Evolutionary conservation across 2,797 vertebrate species (phyloP).

Genomic region (Leuciscus waleckii): DNA sequence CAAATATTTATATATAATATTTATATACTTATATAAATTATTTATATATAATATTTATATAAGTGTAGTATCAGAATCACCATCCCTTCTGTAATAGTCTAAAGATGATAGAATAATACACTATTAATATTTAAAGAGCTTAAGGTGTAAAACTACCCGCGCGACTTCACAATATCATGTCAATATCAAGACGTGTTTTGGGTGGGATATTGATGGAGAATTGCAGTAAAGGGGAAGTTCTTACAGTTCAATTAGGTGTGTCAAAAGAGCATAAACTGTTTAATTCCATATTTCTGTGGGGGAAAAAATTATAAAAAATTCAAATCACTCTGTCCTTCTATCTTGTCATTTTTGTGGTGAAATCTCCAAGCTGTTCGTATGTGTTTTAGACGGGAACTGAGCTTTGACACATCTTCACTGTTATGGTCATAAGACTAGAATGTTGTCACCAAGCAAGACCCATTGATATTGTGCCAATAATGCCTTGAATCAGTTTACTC

Average conservation of each 20-base stretch:
- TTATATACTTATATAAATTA: background rate
- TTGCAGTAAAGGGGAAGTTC: background rate
- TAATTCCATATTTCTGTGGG: background rate
- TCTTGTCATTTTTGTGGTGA: background rate
- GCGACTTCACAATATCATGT: slow-evolving; percentile 8
- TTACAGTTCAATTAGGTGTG: background rate
- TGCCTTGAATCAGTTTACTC: slow-evolving; percentile 58
- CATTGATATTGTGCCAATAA: slow-evolving; percentile 58
- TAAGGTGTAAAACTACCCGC: slow-evolving; percentile 27
- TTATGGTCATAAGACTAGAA: slow-evolving; percentile 34
- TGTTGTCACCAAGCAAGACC: slow-evolving; percentile 66
- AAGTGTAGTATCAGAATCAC: background rate
- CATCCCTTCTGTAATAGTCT: background rate
- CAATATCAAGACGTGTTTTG: background rate
- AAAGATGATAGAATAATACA: slow-evolving; percentile 60
- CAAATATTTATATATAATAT: background rate
- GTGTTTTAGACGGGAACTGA: background rate
- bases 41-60: background rate
- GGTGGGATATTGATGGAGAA: background rate
- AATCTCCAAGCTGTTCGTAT: background rate
- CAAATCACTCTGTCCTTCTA: too few species aligned
- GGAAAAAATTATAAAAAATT: background rate
- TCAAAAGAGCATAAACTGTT: background rate
- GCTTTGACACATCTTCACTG: slow-evolving; percentile 48
- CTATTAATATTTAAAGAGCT: slow-evolving; percentile 72